Base-by-base conservation (phyloP, 2,888 invertebrate genomes). In the Electrophaes corylata region DNA sequence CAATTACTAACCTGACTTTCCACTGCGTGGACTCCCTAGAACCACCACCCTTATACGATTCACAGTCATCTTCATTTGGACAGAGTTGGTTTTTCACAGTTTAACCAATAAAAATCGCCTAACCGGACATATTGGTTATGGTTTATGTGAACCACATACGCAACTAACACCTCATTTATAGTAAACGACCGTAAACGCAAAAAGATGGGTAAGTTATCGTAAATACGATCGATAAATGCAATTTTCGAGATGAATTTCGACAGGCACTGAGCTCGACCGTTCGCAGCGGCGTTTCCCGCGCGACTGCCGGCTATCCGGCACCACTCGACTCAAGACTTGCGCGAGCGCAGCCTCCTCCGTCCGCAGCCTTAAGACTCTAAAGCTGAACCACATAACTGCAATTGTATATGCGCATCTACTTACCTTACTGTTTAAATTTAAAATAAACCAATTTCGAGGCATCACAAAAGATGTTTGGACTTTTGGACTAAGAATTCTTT, bases 41-140 rank as follows among this genome's bases (percentile, higher is more conserved):
- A 96, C 95, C 90, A 95, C 96, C 86, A 95, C 95, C 92, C 95
- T 93, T 89, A 96, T 95, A 86, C 95, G 94, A 91, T 94, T 95
- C 84, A 95, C 94, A 92, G 95, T 95, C 95, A 96, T 95, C 91
- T 91, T 91, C 91, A 91, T 91, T 86, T 87, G 88, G 84, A 79
- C 73, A 78, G 84, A 71, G 80, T 85, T 77, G 62, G 58, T 71
- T 75, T 78, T 73, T 71, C 78, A 79, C 77, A 67, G 55, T 73
- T 71, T 68, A 62, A 69, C 64, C 52, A 68, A 76, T 64, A 71
- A 78, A 81, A 74, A 74, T 64, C 58, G 52, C 72, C 82, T 75
- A 87, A 71, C 64, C 60, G 57, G 79, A 83, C 88, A 86, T 84
- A 64, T 64, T 77, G 50, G 69, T 49, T 51, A 48, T 49, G 55